Conservation (phyloP, 1,140 invertebrate genomes). For the Amyelois transitella region DNA sequence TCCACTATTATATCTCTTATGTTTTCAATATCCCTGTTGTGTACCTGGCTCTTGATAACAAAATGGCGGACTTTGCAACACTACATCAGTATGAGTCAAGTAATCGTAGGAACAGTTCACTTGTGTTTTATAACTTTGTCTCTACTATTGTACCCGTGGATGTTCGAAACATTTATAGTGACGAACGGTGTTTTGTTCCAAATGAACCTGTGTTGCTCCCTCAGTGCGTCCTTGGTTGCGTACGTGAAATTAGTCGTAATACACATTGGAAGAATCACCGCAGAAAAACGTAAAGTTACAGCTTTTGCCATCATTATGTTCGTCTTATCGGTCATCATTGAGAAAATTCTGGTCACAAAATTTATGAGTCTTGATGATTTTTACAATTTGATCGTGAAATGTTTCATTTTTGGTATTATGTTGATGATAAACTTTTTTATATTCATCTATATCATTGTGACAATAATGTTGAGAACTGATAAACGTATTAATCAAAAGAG, state of each 20-base stretch:
- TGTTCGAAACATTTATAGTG: not conserved
- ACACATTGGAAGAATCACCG: slow-evolving; percentile 18
- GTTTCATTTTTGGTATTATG: not conserved
- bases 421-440: slow-evolving; percentile 6
- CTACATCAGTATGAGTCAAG: slow-evolving; percentile 24
- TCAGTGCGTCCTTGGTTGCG: slow-evolving; percentile 20
- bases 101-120: slow-evolving; percentile 22
- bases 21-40: not conserved
- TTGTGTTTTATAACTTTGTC: slow-evolving; percentile 1
- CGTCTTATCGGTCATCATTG: not conserved
- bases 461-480: slow-evolving; percentile 8
- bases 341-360: slow-evolving; percentile 1
- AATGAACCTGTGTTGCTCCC: slow-evolving; percentile 18
- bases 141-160: not conserved
- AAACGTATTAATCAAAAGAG: slow-evolving; percentile 4
- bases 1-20: not conserved
- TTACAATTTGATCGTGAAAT: not conserved
- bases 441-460: slow-evolving; percentile 5
- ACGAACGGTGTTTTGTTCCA: slow-evolving; percentile 10
- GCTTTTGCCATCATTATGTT: slow-evolving; percentile 5
- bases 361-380: not conserved
- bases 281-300: slow-evolving; percentile 17
- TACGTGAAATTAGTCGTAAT: slow-evolving; percentile 23
- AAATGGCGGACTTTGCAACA: slow-evolving; percentile 23
- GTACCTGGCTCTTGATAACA: slow-evolving; percentile 18